Conservation (phyloP, 2,888 invertebrate genomes). For the Chaitophorus viminalis region DNA sequence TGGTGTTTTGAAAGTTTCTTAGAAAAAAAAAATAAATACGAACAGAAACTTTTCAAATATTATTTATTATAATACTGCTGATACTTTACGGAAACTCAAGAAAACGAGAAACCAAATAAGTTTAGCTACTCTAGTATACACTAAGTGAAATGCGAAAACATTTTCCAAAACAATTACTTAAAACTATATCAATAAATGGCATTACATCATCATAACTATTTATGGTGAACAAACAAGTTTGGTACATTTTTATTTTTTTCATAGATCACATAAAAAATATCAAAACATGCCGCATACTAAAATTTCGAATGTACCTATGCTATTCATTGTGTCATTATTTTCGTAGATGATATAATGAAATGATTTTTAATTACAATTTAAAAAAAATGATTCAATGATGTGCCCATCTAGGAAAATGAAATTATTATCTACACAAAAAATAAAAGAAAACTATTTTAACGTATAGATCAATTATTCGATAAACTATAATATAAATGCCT, state of each 20-base stretch:
- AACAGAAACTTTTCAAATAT: slow-evolving; percentile 27
- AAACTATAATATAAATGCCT: not conserved
- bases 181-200: not conserved
- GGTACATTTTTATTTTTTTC: not conserved
- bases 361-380: not conserved
- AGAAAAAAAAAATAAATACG: not conserved
- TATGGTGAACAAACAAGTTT: not conserved
- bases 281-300: too few species aligned
- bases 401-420: not conserved
- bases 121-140: not conserved
- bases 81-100: not conserved
- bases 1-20: slow-evolving; percentile 43
- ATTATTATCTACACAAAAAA: not conserved
- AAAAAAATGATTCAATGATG: not conserved
- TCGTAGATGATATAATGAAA: not conserved
- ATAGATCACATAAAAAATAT: not conserved
- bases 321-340: not conserved
- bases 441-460: not conserved
- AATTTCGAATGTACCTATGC: too few species aligned
- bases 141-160: not conserved
- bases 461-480: not conserved
- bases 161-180: not conserved
- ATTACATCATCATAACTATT: not conserved
- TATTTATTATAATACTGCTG: slow-evolving; percentile 12
- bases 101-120: not conserved